Conservation (phyloP, 2,888 invertebrate genomes). For the Glyphotaelius pellucidus region DNA sequence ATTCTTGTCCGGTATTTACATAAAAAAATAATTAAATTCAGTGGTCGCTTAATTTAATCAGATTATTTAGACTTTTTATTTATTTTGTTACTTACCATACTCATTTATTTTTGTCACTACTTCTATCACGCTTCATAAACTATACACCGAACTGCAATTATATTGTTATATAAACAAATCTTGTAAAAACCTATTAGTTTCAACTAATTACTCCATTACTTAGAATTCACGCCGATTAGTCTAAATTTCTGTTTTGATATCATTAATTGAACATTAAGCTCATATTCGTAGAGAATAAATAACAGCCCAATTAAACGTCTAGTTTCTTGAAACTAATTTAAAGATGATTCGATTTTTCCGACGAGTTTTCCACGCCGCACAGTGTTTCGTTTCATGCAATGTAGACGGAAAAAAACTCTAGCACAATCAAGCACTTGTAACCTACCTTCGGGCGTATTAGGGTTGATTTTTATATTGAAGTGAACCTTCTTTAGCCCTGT, state of each 20-base stretch:
- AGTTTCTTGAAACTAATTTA: neutral
- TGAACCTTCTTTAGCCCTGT: too few relatives aligned
- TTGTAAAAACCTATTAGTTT: neutral
- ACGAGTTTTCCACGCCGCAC: neutral
- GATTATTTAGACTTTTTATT: too few relatives aligned
- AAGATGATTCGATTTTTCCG: neutral
- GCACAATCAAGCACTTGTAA: too few relatives aligned
- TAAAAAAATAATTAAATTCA: too few relatives aligned
- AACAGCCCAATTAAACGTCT: neutral
- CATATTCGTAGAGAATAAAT: neutral
- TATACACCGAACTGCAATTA: neutral
- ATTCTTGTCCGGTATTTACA: too few relatives aligned
- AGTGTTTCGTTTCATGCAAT: too few relatives aligned
- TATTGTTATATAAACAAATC: neutral
- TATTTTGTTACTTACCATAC: too few relatives aligned
- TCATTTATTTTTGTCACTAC: too few relatives aligned
- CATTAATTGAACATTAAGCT: neutral
- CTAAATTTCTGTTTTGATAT: neutral
- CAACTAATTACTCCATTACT: neutral
- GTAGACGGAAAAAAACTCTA: too few relatives aligned
- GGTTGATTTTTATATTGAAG: too few relatives aligned
- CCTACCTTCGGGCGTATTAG: too few relatives aligned
- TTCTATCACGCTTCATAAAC: neutral
- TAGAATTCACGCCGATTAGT: neutral
- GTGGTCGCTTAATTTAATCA: too few relatives aligned